Conservation (phyloP, 2,797 vertebrate species). For the Squalus acanthias region DNA sequence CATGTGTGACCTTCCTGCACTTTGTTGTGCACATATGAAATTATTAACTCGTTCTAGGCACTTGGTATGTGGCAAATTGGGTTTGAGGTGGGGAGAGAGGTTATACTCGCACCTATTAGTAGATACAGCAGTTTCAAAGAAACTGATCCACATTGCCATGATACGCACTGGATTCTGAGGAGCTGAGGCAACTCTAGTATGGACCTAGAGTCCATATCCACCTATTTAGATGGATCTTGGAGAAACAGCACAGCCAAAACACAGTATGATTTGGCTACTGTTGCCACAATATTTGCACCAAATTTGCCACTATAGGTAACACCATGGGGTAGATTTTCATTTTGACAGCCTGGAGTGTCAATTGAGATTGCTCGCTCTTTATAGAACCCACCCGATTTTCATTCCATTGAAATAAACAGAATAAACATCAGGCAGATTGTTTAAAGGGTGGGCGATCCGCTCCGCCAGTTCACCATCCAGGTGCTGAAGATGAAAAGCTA, state of each 20-base stretch:
- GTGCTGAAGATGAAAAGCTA: not conserved
- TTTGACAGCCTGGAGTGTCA: not conserved
- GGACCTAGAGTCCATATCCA: not conserved
- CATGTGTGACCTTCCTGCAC: not conserved
- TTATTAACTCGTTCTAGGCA: not conserved
- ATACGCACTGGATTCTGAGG: not conserved
- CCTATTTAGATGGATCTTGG: not conserved
- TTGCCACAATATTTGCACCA: not conserved
- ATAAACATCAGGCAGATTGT: not conserved
- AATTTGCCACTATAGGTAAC: not conserved
- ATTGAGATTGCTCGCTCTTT: not conserved
- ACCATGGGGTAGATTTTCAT: not conserved
- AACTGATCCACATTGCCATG: not conserved
- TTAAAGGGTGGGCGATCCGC: not conserved
- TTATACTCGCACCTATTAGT: not conserved
- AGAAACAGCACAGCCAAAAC: not conserved
- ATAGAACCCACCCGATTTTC: not conserved
- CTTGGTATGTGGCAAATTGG: not conserved
- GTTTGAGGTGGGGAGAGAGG: not conserved
- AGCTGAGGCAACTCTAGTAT: not conserved
- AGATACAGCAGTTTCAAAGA: not conserved
- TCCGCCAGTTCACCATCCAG: not conserved
- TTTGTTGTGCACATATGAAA: not conserved
- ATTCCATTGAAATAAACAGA: not conserved
- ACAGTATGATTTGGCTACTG: not conserved